A percentile compares a stretch with the other conserved stretches of the same genome.
Conservation (phyloP, 2,888 invertebrate genomes). For the Caenorhabditis afra region DNA sequence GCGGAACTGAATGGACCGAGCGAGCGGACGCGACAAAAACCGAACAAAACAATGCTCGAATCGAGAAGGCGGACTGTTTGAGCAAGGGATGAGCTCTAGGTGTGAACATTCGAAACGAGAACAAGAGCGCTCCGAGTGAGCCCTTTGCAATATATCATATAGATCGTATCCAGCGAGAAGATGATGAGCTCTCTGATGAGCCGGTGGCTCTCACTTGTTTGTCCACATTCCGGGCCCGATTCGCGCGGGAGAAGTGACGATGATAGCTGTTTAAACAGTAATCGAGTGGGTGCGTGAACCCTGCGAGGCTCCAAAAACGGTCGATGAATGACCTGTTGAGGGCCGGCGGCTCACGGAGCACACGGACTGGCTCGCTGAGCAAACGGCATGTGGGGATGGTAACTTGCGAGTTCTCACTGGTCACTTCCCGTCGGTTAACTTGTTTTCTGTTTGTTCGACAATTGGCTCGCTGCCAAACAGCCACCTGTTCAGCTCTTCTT, state of each 20-base stretch:
- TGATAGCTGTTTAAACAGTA: slow-evolving; percentile 60
- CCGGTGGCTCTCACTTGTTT: slow-evolving; percentile 25
- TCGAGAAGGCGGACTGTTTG: slow-evolving; percentile 24
- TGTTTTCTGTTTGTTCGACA: too few species aligned
- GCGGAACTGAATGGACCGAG: background rate
- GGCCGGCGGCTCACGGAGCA: background rate
- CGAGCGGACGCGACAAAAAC: slow-evolving; percentile 20
- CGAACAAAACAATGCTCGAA: slow-evolving; percentile 31
- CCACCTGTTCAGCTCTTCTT: too few species aligned
- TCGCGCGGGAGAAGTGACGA: slow-evolving; percentile 45
- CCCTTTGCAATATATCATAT: slow-evolving; percentile 19
- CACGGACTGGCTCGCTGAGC: background rate
- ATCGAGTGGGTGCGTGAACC: slow-evolving; percentile 60
- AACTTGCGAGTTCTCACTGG: background rate
- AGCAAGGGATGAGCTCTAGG: slow-evolving; percentile 38
- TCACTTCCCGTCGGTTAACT: slow-evolving; percentile 8
- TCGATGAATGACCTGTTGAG: slow-evolving; percentile 38
- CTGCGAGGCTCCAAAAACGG: slow-evolving; percentile 34
- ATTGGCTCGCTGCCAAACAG: too few species aligned
- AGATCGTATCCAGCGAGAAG: slow-evolving; percentile 27
- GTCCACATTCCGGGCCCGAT: slow-evolving; percentile 29
- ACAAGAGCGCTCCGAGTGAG: background rate
- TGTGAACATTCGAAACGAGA: slow-evolving; percentile 38
- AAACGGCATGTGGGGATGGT: background rate
- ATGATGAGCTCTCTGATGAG: slow-evolving; percentile 36